Evolutionary conservation across 2,888 invertebrate species (phyloP).

Genomic region (Eristalinus sepulchralis): DNA sequence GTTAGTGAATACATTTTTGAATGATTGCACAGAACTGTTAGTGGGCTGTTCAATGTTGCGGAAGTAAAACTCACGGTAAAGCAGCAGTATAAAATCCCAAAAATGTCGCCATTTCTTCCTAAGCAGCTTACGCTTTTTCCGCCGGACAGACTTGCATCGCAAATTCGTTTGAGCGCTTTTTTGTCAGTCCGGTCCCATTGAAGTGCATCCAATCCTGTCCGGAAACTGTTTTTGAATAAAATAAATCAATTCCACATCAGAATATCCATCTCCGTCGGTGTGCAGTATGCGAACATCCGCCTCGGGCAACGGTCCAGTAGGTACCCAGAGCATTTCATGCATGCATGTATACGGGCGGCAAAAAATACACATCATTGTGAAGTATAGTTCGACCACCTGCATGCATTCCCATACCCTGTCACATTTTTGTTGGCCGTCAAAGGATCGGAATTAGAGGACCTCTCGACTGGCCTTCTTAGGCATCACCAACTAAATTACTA

Average conservation of each 20-base stretch:
- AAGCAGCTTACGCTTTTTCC: not conserved
- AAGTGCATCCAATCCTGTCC: not conserved
- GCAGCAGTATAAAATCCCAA: not conserved
- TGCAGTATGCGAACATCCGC: not conserved
- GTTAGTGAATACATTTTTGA: not conserved
- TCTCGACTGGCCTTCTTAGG: not conserved
- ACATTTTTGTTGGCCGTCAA: not conserved
- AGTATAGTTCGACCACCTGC: not conserved
- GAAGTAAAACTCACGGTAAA: not conserved
- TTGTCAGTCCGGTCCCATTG: not conserved
- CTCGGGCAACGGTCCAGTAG: not conserved
- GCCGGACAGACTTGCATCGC: not conserved
- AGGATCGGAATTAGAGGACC: not conserved
- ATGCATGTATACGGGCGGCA: not conserved
- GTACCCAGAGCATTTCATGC: not conserved
- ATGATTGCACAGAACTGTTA: not conserved
- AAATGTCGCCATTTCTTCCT: not conserved
- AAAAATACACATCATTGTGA: not conserved
- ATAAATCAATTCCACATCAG: slow-evolving; percentile 12
- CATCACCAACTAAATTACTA: not conserved
- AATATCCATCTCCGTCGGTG: not conserved
- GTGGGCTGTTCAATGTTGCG: not conserved
- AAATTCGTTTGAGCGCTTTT: not conserved
- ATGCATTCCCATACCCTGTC: not conserved
- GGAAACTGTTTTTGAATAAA: slow-evolving; percentile 8